phyloP scores from a whole-genome alignment of 2,797 vertebrate species.

The Gephyroberyx darwinii region DNA sequence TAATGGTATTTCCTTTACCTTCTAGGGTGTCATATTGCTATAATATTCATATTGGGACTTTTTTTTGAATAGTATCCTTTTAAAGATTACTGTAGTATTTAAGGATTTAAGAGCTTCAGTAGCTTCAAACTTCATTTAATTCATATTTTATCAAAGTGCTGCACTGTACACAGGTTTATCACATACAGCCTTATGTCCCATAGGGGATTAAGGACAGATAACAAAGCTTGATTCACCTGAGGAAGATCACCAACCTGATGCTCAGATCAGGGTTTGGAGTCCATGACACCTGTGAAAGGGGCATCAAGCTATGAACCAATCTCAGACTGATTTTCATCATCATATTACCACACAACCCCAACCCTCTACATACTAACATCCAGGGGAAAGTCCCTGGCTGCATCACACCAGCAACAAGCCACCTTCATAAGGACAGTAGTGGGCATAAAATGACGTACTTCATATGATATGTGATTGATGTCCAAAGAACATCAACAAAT shows the following conservation, averaged over 20 bases:
- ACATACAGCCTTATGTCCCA: no score
- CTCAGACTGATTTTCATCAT: constrained; percentile 13
- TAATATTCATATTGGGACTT: no score
- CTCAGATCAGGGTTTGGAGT: neutral
- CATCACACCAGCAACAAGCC: no score
- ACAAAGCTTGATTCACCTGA: neutral
- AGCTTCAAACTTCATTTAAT: no score
- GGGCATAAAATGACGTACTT: neutral
- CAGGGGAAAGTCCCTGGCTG: constrained; percentile 52
- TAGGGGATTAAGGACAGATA: no score
- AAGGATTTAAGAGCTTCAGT: no score
- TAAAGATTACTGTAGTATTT: no score
- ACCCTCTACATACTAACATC: neutral
- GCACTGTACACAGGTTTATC: neutral
- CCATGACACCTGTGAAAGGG: neutral
- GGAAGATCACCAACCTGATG: neutral
- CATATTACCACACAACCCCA: constrained; percentile 38
- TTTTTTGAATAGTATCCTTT: no score
- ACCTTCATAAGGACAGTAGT: neutral
- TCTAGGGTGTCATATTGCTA: no score
- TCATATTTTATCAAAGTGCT: no score
- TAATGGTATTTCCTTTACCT: no score
- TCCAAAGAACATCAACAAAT: neutral
- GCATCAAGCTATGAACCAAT: constrained; percentile 6
- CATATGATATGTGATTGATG: neutral